Conservation (phyloP, 2,888 invertebrate species). For the Tanytarsus gracilentus region DNA sequence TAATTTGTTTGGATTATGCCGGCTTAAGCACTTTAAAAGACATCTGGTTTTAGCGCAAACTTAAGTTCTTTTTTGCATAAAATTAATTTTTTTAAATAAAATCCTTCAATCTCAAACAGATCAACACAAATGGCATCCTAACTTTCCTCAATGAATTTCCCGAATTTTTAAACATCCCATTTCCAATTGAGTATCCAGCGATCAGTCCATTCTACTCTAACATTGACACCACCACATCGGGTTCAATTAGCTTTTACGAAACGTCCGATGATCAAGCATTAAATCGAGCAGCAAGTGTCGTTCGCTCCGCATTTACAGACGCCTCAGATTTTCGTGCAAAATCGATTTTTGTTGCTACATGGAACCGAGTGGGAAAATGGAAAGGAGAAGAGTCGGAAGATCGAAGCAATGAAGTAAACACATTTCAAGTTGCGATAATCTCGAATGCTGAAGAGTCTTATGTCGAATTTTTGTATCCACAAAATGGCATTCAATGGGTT, state of each 20-base stretch:
- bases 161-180: constrained; percentile 76
- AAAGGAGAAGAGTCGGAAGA: constrained; percentile 50
- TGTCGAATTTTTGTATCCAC: constrained; percentile 78
- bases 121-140: constrained; percentile 82
- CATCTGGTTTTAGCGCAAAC: not conserved
- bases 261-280: constrained; percentile 53
- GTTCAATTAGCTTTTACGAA: constrained; percentile 65
- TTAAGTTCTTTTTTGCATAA: constrained; percentile 1
- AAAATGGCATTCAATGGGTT: constrained; percentile 85
- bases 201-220: constrained; percentile 89
- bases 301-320: constrained; percentile 64
- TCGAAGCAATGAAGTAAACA: constrained; percentile 64
- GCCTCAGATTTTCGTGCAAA: constrained; percentile 64
- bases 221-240: constrained; percentile 68
- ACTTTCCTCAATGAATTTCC: constrained; percentile 85
- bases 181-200: constrained; percentile 79
- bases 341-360: constrained; percentile 78
- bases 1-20: too few relatives aligned
- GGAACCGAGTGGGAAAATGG: constrained; percentile 59
- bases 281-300: constrained; percentile 56
- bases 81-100: constrained; percentile 7
- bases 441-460: constrained; percentile 54
- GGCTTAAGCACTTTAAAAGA: too few relatives aligned
- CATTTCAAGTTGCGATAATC: constrained; percentile 59
- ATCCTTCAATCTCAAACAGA: constrained; percentile 48